Evolutionary conservation across 2,888 invertebrate species (phyloP), one percentile per base, ranked within the genome.

Genomic region (Oscheius myriophilus): DNA sequence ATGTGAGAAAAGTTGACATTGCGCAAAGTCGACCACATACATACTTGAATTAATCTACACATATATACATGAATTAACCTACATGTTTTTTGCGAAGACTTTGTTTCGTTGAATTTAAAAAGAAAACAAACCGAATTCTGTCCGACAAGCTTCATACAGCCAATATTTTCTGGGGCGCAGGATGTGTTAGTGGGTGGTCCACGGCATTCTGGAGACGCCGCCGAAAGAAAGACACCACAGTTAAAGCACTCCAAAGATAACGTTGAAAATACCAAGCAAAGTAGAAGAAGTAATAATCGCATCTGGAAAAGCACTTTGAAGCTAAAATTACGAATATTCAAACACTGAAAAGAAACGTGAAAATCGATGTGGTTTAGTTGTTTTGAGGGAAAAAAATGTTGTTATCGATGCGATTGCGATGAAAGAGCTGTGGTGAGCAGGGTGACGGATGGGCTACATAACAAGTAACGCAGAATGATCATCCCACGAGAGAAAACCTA

Each of bases 161-260:
- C 76, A 16, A 72, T 26, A 23, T 76, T 73, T 43, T 73, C 73
- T 0, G 73, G 72, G 14, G 62, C 71, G 61, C 76, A 76, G 12
- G 72, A 69, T 41, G 70, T 67, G 54, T 76, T 73, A 9, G 62
- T 54, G 12, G 71, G 67, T 14, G 57, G 68, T 21, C 76, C 76
- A 25, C 70, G 68, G 62, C 76, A 76, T 67, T 72, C 64, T 21
- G 72, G 64, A 18, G 72, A 69, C 0, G 72, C 69, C 12, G 72
- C 73, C 18, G 71, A 63, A n/a, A 76, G 66, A 45, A 76, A 76
- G 12, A 76, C 73, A 16, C 76, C 76, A 53, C 76, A 76, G 1
- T 72, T 70, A 65, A 72, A 67, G 41, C 76, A 76, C 18, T 76
- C 68, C 49, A 73, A 23, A 23, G 64, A 39, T 12, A n/a, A 39